phyloP scores from a whole-genome alignment of 2,113 vertebrate species.

The Euleptes europaea region DNA sequence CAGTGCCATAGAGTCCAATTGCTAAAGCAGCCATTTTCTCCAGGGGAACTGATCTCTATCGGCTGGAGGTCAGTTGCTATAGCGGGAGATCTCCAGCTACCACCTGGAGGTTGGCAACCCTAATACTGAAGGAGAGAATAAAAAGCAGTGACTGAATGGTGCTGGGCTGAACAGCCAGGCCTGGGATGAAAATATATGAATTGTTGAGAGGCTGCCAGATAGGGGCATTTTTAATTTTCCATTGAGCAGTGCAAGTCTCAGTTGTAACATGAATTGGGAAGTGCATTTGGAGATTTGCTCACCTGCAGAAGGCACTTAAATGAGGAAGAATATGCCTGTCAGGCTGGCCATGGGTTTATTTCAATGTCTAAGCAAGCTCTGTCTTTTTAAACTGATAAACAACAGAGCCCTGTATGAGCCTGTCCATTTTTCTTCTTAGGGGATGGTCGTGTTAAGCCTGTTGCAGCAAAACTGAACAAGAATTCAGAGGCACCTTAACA shows the following conservation, averaged over 20 bases:
- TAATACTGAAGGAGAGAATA: no score
- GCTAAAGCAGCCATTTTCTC: no score
- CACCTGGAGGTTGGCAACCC: no score
- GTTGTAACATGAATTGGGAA: background rate
- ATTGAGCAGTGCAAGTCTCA: background rate
- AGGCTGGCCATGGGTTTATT: background rate
- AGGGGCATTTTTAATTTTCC: background rate
- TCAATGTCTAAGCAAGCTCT: background rate
- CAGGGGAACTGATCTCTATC: no score
- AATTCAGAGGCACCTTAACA: no score
- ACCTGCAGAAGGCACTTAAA: background rate
- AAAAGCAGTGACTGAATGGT: background rate
- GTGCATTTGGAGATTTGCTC: background rate
- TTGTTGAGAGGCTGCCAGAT: background rate
- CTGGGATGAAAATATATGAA: background rate
- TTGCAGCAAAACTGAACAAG: no score
- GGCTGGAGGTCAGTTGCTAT: no score
- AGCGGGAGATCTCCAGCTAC: no score
- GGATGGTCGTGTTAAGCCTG: no score
- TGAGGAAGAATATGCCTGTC: background rate
- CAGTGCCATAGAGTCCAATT: no score
- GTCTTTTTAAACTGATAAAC: background rate
- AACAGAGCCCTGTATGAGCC: background rate
- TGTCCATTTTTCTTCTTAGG: background rate
- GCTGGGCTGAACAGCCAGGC: background rate